Evolutionary conservation across 1,140 invertebrate species (phyloP).

Genomic region (Lepidostoma basale): DNA sequence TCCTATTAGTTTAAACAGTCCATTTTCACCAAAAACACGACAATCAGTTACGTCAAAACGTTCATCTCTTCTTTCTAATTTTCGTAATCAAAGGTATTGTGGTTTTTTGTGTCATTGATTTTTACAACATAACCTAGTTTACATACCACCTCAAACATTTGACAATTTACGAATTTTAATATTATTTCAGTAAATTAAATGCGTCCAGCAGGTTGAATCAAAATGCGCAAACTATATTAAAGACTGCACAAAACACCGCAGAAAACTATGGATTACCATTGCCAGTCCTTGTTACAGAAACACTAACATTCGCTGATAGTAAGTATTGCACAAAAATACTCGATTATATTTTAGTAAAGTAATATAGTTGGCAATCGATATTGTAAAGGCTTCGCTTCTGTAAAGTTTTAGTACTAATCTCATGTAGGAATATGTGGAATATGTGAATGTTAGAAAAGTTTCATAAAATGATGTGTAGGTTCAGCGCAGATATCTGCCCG

Average conservation of each 20-base stretch:
- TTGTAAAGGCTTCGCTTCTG: not conserved
- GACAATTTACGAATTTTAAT: not conserved
- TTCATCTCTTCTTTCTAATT: conserved; percentile 52
- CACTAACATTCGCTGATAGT: conserved; percentile 81
- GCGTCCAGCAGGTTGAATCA: conserved; percentile 67
- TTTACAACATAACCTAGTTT: conserved; percentile 35
- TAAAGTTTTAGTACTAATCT: not conserved
- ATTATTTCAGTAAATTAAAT: conserved; percentile 60
- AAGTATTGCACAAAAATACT: conserved; percentile 48
- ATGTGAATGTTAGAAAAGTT: not conserved
- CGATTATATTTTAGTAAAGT: not conserved
- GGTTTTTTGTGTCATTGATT: too few relatives aligned
- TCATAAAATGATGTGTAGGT: conserved; percentile 50
- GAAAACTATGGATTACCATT: conserved; percentile 79
- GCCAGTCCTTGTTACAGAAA: conserved; percentile 87
- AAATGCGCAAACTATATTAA: conserved; percentile 72
- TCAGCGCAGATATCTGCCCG: conserved; percentile 62
- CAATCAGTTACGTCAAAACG: conserved; percentile 54
- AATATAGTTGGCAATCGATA: not conserved
- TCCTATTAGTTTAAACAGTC: conserved; percentile 56
- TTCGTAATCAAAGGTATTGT: conserved; percentile 55
- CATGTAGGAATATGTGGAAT: not conserved
- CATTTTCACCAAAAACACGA: conserved; percentile 59
- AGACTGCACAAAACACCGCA: conserved; percentile 69
- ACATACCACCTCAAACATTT: not conserved